Conservation (phyloP, 2,797 vertebrate species). For the Tragopan temminckii region DNA sequence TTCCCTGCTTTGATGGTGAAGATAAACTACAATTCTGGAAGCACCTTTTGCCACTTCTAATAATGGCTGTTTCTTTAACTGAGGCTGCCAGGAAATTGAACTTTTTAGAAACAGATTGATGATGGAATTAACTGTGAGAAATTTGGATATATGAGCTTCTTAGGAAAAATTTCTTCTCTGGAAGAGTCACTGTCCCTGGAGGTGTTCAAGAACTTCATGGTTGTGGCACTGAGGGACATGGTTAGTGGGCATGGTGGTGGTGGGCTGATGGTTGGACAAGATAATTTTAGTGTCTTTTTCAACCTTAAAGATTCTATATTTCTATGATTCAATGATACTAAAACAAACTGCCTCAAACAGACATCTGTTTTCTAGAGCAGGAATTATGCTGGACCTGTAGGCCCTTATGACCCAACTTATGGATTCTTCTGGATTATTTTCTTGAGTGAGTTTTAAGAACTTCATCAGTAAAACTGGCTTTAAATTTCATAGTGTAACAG, state of each 20-base stretch:
- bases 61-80: neutral
- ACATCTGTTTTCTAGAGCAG: neutral
- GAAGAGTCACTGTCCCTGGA: too few relatives aligned
- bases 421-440: neutral
- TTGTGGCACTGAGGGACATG: too few relatives aligned
- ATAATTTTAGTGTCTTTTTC: too few relatives aligned
- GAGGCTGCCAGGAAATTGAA: neutral
- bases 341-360: neutral
- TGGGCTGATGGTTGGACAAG: too few relatives aligned
- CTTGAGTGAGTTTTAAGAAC: neutral
- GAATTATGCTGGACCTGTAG: neutral
- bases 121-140: neutral
- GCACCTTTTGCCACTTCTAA: neutral
- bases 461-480: neutral
- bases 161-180: too few relatives aligned
- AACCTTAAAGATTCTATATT: too few relatives aligned
- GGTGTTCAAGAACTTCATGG: too few relatives aligned
- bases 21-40: neutral
- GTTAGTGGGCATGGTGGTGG: too few relatives aligned
- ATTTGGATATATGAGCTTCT: neutral
- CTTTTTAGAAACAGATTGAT: neutral
- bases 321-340: neutral
- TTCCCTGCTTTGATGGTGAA: neutral
- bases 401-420: neutral
- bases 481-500: neutral